Evolutionary conservation across 2,888 invertebrate species (phyloP).

Genomic region (Latrodectus hesperus): DNA sequence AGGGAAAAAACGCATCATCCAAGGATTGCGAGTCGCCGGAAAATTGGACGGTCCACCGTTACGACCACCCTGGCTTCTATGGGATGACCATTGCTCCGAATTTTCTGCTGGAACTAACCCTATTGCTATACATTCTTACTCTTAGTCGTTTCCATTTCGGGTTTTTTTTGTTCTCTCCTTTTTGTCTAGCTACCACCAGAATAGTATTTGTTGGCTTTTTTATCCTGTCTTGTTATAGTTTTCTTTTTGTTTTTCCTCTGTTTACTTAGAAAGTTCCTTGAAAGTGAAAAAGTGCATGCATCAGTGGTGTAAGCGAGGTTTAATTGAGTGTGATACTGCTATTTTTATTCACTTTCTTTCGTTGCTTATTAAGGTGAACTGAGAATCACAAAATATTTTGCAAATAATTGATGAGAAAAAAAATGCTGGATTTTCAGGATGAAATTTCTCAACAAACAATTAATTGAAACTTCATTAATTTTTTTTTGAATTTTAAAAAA

Average conservation of each 20-base stretch:
- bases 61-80: conserved; percentile 45
- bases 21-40: conserved; percentile 12
- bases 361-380: too few species aligned
- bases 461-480: too few species aligned
- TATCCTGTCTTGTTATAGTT: not conserved
- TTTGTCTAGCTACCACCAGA: not conserved
- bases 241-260: not conserved
- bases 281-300: not conserved
- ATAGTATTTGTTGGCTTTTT: not conserved
- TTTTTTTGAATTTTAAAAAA: too few species aligned
- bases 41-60: conserved; percentile 56
- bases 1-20: not conserved
- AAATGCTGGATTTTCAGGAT: too few species aligned
- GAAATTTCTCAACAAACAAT: too few species aligned
- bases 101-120: conserved; percentile 9
- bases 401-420: too few species aligned
- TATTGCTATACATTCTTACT: not conserved
- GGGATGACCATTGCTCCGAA: conserved; percentile 47
- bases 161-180: not conserved
- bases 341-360: too few species aligned
- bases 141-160: not conserved
- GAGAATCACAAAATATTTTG: too few species aligned
- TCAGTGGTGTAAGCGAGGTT: too few species aligned
- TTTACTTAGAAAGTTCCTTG: not conserved
- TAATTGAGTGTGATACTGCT: too few species aligned